Evolutionary conservation across 2,113 vertebrate species (phyloP).

Genomic region (Butastur rufipennis): DNA sequence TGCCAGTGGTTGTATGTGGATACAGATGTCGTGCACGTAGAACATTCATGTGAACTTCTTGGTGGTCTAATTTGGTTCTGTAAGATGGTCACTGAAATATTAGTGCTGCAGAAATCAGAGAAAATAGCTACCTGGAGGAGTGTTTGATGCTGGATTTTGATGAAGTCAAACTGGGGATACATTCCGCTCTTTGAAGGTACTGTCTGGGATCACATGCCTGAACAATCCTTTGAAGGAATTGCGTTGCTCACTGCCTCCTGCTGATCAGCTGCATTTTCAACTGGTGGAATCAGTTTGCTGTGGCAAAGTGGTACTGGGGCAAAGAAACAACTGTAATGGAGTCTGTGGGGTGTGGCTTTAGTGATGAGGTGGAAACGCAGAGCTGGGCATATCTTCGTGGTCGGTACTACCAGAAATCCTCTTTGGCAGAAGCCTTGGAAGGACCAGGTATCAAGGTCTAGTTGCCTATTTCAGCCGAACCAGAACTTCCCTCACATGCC

Average conservation of each 20-base stretch:
- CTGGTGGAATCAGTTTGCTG: not conserved
- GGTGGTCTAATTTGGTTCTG: rapidly evolving
- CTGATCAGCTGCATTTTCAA: not conserved
- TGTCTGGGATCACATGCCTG: not conserved
- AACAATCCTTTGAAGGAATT: not conserved
- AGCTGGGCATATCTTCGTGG: not conserved
- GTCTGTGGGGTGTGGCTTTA: not conserved
- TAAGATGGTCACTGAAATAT: not conserved
- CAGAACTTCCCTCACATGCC: not conserved
- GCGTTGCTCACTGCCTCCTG: not conserved
- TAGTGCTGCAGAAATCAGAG: not conserved
- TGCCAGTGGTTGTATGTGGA: not conserved
- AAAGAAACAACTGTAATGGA: not conserved
- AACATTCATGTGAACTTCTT: not conserved
- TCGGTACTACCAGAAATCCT: not conserved
- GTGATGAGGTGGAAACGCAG: not conserved
- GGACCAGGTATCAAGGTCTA: not conserved
- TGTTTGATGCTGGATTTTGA: not conserved
- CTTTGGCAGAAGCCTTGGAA: not conserved
- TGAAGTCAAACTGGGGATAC: not conserved
- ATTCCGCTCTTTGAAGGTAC: not conserved
- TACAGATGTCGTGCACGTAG: rapidly evolving
- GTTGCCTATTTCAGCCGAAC: not conserved
- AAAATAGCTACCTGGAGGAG: not conserved
- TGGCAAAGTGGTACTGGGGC: not conserved